Percentiles rank a stretch among this genome's conserved stretches.
These are phyloP conservation scores for Heliconius melpomene DNA, from an alignment of 1,140 invertebrate genomes.

Conservation along the genomic window DNA sequence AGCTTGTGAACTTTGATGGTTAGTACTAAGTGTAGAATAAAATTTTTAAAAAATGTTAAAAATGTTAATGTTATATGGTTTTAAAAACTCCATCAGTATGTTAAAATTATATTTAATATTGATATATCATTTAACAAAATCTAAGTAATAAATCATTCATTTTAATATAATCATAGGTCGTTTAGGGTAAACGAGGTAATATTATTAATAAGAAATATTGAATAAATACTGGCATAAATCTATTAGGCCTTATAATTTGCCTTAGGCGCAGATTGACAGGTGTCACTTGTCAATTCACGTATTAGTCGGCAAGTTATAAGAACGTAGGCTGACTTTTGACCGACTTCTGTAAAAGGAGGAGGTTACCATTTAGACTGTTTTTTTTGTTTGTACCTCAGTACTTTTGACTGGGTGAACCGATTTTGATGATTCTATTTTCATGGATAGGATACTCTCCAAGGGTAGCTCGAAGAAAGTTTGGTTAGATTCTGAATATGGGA, in stretches of 20 bases:
- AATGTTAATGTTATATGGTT: neutral
- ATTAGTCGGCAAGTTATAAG: slow-evolving; percentile 18
- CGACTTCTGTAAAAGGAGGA: no score
- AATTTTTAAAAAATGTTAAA: no score
- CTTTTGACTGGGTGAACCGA: no score
- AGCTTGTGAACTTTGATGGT: no score
- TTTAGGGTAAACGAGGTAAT: slow-evolving; percentile 30
- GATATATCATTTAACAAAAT: slow-evolving; percentile 34
- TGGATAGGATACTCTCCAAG: no score
- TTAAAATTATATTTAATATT: neutral
- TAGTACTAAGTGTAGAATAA: no score
- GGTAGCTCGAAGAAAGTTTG: no score
- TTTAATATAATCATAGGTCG: slow-evolving; percentile 35
- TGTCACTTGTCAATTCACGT: slow-evolving; percentile 27
- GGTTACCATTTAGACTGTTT: no score
- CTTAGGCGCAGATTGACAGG: slow-evolving; percentile 34
- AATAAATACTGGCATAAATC: slow-evolving; percentile 35
- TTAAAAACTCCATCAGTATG: neutral
- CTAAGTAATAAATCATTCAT: slow-evolving; percentile 33
- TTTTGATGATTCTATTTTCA: no score
- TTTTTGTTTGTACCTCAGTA: no score
- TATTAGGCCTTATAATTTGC: slow-evolving; percentile 33
- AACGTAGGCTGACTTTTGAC: neutral
- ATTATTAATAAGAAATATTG: slow-evolving; percentile 40
- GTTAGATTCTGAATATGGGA: no score